These are phyloP conservation scores for Tinea semifulvella DNA, from an alignment of 2,888 invertebrate species.

Conservation along the genomic window DNA sequence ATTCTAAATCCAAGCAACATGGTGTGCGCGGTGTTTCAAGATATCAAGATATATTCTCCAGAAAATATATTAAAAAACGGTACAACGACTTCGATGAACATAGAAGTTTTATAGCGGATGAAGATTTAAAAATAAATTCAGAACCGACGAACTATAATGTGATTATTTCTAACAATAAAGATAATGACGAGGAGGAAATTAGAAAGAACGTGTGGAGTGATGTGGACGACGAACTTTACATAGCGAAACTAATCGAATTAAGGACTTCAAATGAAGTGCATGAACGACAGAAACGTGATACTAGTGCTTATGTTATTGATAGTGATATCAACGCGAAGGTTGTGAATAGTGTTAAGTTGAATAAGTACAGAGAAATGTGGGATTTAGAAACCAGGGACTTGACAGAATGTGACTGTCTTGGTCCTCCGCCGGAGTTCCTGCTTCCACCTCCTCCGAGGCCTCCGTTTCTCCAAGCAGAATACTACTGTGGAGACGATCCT, in stretches of 20 bases:
- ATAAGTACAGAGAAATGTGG: conserved; percentile 70
- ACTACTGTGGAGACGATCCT: conserved; percentile 76
- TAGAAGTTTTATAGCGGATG: conserved; percentile 16
- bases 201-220: conserved; percentile 58
- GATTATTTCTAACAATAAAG: conserved; percentile 4
- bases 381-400: conserved; percentile 75
- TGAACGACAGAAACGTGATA: conserved; percentile 58
- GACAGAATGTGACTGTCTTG: conserved; percentile 79
- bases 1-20: neutral
- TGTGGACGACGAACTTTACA: conserved; percentile 60
- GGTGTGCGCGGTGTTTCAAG: conserved; percentile 3
- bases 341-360: conserved; percentile 66
- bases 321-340: conserved; percentile 59
- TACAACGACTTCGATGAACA: neutral
- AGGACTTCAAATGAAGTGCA: conserved; percentile 53
- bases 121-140: neutral
- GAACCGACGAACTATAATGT: conserved; percentile 10
- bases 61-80: neutral
- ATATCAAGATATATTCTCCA: conserved; percentile 1
- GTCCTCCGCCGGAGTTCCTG: conserved; percentile 78
- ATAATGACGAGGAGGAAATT: conserved; percentile 41
- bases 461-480: conserved; percentile 74
- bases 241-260: conserved; percentile 52
- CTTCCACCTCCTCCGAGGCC: conserved; percentile 79
- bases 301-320: conserved; percentile 45